These are phyloP conservation scores for Euschistus heros DNA, from an alignment of 1,140 invertebrate species.

Conservation along the genomic window DNA sequence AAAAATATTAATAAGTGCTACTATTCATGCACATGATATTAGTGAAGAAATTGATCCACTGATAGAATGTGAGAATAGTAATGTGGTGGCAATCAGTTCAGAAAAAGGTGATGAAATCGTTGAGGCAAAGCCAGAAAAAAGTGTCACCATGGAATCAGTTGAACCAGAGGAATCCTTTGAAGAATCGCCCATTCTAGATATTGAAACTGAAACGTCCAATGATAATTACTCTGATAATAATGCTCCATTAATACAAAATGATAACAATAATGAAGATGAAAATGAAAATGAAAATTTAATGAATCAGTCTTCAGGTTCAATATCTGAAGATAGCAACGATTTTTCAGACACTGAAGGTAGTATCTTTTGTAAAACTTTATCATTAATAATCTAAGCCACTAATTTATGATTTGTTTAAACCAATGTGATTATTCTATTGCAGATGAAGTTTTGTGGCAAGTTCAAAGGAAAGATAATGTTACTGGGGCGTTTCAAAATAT, in stretches of 20 bases:
- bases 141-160: neutral
- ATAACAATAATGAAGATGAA: neutral
- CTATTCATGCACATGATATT: neutral
- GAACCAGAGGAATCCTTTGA: neutral
- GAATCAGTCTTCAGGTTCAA: constrained; percentile 23
- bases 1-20: neutral
- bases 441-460: constrained; percentile 19
- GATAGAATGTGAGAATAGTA: neutral
- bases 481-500: constrained; percentile 3
- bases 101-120: neutral
- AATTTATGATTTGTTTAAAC: neutral
- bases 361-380: neutral
- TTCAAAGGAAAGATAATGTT: constrained; percentile 4
- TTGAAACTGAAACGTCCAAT: constrained; percentile 21
- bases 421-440: neutral
- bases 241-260: constrained; percentile 2
- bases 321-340: neutral
- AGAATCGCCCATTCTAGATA: constrained; percentile 7
- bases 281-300: neutral
- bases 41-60: neutral
- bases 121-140: neutral
- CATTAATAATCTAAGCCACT: neutral
- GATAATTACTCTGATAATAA: constrained; percentile 14
- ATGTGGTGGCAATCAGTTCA: neutral
- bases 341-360: constrained; percentile 10